Base-by-base conservation (phyloP, 1,140 invertebrate genomes). In the Sminthurinus signatus region DNA sequence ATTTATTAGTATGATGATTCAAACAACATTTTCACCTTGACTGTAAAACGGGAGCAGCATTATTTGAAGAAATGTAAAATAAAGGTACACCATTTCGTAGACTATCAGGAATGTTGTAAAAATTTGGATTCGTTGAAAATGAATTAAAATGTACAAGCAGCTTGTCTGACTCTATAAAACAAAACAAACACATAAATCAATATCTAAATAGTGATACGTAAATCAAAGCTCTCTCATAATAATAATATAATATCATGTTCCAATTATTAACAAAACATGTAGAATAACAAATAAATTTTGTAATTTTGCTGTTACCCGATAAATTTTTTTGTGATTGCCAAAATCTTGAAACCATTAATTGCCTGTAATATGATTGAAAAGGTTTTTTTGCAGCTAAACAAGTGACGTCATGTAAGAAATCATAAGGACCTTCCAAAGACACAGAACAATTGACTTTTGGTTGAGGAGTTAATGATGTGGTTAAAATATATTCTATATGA, bases 351-450 rank as follows among this genome's bases (percentile, higher is more conserved):
- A 89, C 84, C 55, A 88, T 83, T 21, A 82, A 81, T 68, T 84
- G 82, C 44, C 87, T 77, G 73, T 85, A 87, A 25, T 80, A 78
- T n/a, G 86, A 88, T 69, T 83, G 82, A 19, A 85, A 78, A 43
- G 82, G 81, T 67, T 85, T 85, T 68, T 86, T 86, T 27, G 81
- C 81, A n/a, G n/a, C n/a, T 27, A 83, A 75, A 74, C 86, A 88
- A 1, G 85, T 88, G 21, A 89, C 84, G 72, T 91, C 88, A 73
- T 89, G 86, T 19, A 90, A 76, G 78, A 90, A 89, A 73, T 89
- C 87, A 73, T 91, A 89, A 1, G 85, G 84, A 2, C 84, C 82
- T 80, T 82, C 81, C 62, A 85, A 79, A 17, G 79, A 81, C 46
- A 85, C 79, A 57, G 80, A 79, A 62, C 81, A 83, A 65, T 80